Conservation (phyloP, 1,140 invertebrate genomes). For the Anagrus nilaparvatae region DNA sequence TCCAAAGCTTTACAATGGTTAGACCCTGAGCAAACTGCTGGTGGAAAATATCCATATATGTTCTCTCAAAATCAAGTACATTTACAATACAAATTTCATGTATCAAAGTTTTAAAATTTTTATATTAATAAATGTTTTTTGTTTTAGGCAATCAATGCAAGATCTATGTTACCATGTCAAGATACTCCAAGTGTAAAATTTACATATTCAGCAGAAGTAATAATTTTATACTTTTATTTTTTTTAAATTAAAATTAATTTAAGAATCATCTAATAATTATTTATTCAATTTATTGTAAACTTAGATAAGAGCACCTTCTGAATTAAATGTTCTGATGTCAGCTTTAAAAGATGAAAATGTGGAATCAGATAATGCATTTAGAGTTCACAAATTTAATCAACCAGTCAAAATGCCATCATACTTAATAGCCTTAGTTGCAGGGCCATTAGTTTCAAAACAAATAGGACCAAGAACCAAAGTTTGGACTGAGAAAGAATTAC, state of each 20-base stretch:
- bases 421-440: slow-evolving; percentile 79
- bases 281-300: slow-evolving; percentile 10
- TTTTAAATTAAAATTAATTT: background rate
- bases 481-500: slow-evolving; percentile 80
- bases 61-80: slow-evolving; percentile 85
- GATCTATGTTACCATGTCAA: slow-evolving; percentile 85
- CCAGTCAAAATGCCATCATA: slow-evolving; percentile 66
- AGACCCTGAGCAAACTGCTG: slow-evolving; percentile 73
- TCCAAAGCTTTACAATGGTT: slow-evolving; percentile 86
- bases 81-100: slow-evolving; percentile 11
- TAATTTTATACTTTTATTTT: background rate
- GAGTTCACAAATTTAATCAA: slow-evolving; percentile 60
- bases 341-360: slow-evolving; percentile 52
- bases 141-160: slow-evolving; percentile 74
- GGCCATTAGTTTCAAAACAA: slow-evolving; percentile 62
- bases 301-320: slow-evolving; percentile 61
- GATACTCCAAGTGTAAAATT: slow-evolving; percentile 88
- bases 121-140: slow-evolving; percentile 11
- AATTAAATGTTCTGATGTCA: slow-evolving; percentile 83
- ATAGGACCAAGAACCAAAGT: slow-evolving; percentile 72
- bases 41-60: slow-evolving; percentile 78
- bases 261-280: slow-evolving; percentile 1
- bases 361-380: slow-evolving; percentile 23
- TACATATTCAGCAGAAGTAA: slow-evolving; percentile 73
- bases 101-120: slow-evolving; percentile 1